phyloP scores from a whole-genome alignment of 2,888 invertebrate genomes.

The Machimus rusticus region DNA sequence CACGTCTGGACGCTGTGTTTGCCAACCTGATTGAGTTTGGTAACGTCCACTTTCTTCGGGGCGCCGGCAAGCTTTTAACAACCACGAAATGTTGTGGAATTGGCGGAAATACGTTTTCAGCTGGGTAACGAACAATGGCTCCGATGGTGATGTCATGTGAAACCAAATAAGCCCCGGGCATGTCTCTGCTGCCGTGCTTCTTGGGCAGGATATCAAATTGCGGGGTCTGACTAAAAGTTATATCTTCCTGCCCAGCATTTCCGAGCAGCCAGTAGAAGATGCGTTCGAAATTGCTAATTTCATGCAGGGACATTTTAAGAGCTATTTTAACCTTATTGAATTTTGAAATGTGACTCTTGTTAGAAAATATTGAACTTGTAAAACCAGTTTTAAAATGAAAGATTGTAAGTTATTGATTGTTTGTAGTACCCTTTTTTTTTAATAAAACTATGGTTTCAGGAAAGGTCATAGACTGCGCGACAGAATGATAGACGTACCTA shows the following conservation, averaged over 20 bases:
- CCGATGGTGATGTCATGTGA: constrained; percentile 25
- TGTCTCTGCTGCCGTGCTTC: not conserved
- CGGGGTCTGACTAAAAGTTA: not conserved
- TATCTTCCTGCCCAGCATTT: not conserved
- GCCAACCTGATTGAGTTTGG: constrained; percentile 17
- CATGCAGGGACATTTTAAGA: not conserved
- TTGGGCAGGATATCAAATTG: constrained; percentile 14
- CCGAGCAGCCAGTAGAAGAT: not conserved
- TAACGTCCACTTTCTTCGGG: constrained; percentile 25
- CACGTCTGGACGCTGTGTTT: constrained; percentile 2
- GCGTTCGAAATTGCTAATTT: not conserved
- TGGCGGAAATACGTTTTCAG: constrained; percentile 25
- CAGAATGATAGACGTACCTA: too few relatives aligned
- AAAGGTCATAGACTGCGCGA: too few relatives aligned
- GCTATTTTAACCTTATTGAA: not conserved
- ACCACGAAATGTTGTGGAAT: not conserved
- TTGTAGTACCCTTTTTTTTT: too few relatives aligned
- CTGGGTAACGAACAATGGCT: constrained; percentile 1
- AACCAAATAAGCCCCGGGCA: constrained; percentile 25
- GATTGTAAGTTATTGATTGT: not conserved
- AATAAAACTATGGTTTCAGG: too few relatives aligned
- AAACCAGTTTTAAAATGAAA: not conserved
- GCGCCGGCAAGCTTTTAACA: not conserved
- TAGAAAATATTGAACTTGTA: not conserved
- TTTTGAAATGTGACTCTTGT: not conserved